phyloP scores from a whole-genome alignment of 2,888 invertebrate species.

The Quadroppia sp. region DNA sequence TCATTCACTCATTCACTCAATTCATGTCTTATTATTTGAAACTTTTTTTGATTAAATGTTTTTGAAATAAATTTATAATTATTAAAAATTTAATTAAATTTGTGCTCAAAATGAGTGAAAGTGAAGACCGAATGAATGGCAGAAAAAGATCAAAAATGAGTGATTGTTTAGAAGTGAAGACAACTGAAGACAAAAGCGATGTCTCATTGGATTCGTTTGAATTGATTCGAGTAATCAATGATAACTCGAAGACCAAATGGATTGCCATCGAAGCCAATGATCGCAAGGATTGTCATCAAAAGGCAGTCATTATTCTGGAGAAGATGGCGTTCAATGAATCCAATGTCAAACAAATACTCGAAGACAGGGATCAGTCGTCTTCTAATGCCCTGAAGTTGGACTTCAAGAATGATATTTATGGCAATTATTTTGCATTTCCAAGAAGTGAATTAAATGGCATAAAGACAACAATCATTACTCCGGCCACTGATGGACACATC shows the following conservation, averaged over 20 bases:
- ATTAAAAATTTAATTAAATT: too few relatives aligned
- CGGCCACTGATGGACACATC: constrained; percentile 88
- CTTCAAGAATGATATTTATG: constrained; percentile 79
- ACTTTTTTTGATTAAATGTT: too few relatives aligned
- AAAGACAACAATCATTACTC: constrained; percentile 83
- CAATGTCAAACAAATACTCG: constrained; percentile 48
- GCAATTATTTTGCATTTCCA: constrained; percentile 70
- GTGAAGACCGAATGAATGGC: background rate
- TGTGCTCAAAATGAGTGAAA: background rate
- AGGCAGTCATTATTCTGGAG: constrained; percentile 70
- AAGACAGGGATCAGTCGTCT: constrained; percentile 19
- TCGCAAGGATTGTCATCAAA: constrained; percentile 35
- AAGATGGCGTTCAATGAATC: constrained; percentile 73
- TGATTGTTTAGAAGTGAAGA: too few relatives aligned
- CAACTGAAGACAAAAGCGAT: background rate
- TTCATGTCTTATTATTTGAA: too few relatives aligned
- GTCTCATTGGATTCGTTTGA: background rate
- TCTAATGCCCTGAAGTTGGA: background rate
- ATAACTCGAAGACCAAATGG: constrained; percentile 34
- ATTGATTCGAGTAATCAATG: constrained; percentile 33
- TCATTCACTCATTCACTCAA: too few relatives aligned
- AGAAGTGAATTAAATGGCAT: constrained; percentile 59
- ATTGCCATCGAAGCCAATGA: constrained; percentile 40
- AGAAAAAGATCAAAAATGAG: too few relatives aligned
- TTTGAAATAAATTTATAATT: too few relatives aligned